A percentile compares a stretch with the other conserved stretches of the same genome.
phyloP scores from a whole-genome alignment of 2,113 vertebrate species.

The Mustela nigripes region DNA sequence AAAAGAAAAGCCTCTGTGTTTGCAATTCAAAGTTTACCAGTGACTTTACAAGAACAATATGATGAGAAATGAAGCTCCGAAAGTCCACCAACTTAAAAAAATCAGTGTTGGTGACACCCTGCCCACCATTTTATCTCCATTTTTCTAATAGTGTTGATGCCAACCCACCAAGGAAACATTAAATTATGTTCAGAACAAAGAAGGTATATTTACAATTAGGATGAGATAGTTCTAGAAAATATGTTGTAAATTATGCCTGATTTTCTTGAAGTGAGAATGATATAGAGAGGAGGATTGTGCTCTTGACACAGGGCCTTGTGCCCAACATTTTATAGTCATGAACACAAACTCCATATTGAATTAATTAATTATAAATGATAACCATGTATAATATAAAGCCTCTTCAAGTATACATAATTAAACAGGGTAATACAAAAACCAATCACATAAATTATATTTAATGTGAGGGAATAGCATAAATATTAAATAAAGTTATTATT shows the following conservation, averaged over 20 bases:
- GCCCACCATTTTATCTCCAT: background rate
- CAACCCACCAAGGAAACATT: background rate
- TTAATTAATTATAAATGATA: constrained; percentile 82
- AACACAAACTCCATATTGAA: constrained; percentile 77
- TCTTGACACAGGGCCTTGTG: constrained; percentile 52
- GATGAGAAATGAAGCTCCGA: background rate
- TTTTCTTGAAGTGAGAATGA: constrained; percentile 61
- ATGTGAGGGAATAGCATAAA: constrained; percentile 71
- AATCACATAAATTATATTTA: constrained; percentile 77
- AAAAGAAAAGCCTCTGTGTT: background rate
- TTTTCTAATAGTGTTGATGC: background rate
- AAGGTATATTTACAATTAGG: background rate
- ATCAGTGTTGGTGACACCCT: background rate
- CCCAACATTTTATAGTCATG: constrained; percentile 66
- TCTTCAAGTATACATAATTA: constrained; percentile 81
- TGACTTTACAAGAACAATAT: background rate
- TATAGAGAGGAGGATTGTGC: constrained; percentile 47
- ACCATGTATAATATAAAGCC: constrained; percentile 78
- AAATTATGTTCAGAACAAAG: constrained; percentile 15
- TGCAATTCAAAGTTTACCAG: background rate
- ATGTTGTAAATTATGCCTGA: background rate
- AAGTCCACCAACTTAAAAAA: background rate
- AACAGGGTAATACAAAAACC: constrained; percentile 73
- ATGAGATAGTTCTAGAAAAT: constrained; percentile 38
- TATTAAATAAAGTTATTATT: constrained; percentile 80